Conservation (phyloP, 2,888 invertebrate species). For the Salticus scenicus region DNA sequence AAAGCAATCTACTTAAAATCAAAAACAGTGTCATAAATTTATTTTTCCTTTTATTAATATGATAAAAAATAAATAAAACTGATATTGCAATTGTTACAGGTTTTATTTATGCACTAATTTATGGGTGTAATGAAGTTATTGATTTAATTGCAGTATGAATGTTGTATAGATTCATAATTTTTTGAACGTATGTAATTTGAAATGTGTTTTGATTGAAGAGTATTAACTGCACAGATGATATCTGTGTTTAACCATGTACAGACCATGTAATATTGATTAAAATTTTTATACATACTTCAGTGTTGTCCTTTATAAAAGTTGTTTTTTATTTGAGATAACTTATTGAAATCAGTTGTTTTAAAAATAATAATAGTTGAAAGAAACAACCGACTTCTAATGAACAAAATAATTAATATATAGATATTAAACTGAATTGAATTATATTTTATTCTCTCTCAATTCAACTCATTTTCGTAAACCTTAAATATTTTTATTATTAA, state of each 20-base stretch:
- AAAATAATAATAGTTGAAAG: too few relatives aligned
- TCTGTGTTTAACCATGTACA: not conserved
- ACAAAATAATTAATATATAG: too few relatives aligned
- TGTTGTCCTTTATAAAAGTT: not conserved
- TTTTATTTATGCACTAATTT: constrained; percentile 3
- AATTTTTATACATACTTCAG: not conserved
- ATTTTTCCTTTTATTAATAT: too few relatives aligned
- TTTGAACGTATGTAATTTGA: not conserved
- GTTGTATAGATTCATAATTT: not conserved
- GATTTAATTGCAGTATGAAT: constrained; percentile 3
- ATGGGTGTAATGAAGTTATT: not conserved
- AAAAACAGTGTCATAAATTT: not conserved
- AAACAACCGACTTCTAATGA: too few relatives aligned
- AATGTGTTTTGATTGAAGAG: not conserved
- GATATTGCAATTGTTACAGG: not conserved
- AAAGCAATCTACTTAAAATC: constrained; percentile 15
- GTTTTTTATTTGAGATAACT: too few relatives aligned
- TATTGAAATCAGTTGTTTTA: too few relatives aligned
- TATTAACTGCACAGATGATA: not conserved
- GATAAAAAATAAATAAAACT: not conserved
- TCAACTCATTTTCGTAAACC: too few relatives aligned
- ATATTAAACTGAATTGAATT: too few relatives aligned
- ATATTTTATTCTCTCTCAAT: too few relatives aligned
- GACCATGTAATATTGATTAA: not conserved
- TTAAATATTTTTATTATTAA: too few relatives aligned